phyloP scores from a whole-genome alignment of 1,140 invertebrate genomes.

The Lasioglossum albipes region DNA sequence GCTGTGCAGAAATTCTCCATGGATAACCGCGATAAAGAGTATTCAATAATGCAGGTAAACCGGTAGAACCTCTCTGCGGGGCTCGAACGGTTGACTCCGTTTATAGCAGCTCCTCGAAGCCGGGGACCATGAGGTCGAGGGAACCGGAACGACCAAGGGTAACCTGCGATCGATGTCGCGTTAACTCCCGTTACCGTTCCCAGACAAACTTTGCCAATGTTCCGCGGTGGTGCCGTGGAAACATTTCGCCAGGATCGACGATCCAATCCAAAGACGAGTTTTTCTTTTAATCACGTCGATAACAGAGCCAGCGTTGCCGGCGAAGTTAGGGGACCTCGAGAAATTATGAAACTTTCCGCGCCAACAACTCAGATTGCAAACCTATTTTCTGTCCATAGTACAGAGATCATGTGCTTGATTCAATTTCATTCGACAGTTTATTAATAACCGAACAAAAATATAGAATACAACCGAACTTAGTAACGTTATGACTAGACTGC shows the following conservation, averaged over 20 bases:
- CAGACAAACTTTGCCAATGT: conserved; percentile 31
- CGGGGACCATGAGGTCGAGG: neutral
- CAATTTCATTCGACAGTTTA: no score
- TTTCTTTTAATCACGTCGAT: no score
- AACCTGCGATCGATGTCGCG: conserved; percentile 36
- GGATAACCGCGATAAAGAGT: conserved; percentile 31
- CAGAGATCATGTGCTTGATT: no score
- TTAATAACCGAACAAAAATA: no score
- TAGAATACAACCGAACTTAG: no score
- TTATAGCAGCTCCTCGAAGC: conserved; percentile 8
- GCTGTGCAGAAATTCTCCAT: conserved; percentile 16
- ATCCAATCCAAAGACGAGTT: neutral
- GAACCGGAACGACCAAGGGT: conserved; percentile 3
- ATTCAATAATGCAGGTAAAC: conserved; percentile 45
- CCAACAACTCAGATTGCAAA: no score
- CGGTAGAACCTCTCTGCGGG: conserved; percentile 24
- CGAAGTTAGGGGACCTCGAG: no score
- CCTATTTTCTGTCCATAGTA: no score
- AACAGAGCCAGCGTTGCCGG: no score
- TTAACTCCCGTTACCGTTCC: conserved; percentile 15
- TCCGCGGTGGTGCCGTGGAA: neutral
- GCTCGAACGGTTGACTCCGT: conserved; percentile 27
- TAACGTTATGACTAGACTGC: no score
- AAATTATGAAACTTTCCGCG: no score
- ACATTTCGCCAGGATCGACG: neutral